Evolutionary conservation across 2,113 vertebrate genomes (phyloP), one percentile per base, ranked within the genome.

Genomic region (Eolophus roseicapilla): DNA sequence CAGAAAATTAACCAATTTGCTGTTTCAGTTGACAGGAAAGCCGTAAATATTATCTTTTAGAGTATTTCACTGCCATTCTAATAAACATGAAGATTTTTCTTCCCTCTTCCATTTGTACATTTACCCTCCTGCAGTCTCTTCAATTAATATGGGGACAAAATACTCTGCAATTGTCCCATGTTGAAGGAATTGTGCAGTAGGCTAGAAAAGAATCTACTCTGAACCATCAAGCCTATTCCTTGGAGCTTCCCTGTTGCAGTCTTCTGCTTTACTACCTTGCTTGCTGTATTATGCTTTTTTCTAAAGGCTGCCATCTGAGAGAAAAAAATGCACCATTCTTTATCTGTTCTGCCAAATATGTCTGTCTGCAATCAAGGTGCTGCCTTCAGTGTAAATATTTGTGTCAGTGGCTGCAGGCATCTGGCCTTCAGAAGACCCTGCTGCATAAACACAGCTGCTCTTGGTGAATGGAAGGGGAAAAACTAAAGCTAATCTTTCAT

Each of bases 11-110:
- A 88, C 79, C 82, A 68, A 79, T 91, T 87, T 87, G 41, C 70
- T 92, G 70, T 49, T 92, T 94, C 87, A 90, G 25, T 33, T 91
- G 59, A 73, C 85, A 86, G 70, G 67, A 95, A 88, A 90, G 37
- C 70, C 39, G 76, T 91, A 95, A 95, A 87, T 87, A 77, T 53
- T 67, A 37, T 82, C 31, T 52, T 95, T 73, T 39, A 25, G 3
- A 80, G 28, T 49, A 85, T 85, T 88, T 92, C 71, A 71, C 76
- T 91, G 37, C 29, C 14, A 28, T 88, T 88, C 46, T 53, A 86
- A 57, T 88, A 93, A 83, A 13, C 69, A 81, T 46, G 60, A 57
- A 77, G 82, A 91, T 88, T 91, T 87, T 95, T 77, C 64, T 94
- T 60, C n/a, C 55, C 46, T 55, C 50, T 90, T 85, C 63, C 50